These are phyloP conservation scores for Meiosimyza decipiens DNA, from an alignment of 2,888 invertebrate species.

Conservation along the genomic window DNA sequence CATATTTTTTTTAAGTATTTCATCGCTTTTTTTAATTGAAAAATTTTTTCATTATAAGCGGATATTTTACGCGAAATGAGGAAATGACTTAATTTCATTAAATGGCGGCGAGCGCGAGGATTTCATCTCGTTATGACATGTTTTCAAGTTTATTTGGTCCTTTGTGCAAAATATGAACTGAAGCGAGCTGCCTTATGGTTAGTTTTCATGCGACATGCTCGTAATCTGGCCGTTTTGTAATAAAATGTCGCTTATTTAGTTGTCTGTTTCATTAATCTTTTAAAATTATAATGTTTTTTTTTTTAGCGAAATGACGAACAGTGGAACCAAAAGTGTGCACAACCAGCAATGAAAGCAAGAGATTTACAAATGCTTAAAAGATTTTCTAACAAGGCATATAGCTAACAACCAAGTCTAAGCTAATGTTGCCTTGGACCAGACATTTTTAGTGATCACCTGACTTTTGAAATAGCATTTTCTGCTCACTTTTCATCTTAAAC, in stretches of 20 bases:
- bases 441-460: too few species aligned
- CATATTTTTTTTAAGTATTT: conserved; percentile 7
- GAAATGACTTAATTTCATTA: conserved; percentile 37
- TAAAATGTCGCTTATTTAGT: conserved; percentile 19
- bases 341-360: too few species aligned
- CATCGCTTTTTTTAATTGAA: conserved; percentile 27
- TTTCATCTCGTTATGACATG: neutral
- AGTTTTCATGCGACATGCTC: too few species aligned
- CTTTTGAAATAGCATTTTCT: too few species aligned
- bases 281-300: neutral
- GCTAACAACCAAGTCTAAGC: too few species aligned
- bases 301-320: neutral
- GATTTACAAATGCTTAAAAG: too few species aligned
- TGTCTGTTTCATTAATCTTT: neutral
- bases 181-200: too few species aligned
- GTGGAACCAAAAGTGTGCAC: neutral
- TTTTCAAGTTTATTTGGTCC: neutral
- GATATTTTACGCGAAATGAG: conserved; percentile 28
- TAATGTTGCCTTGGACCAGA: too few species aligned
- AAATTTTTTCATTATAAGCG: conserved; percentile 18
- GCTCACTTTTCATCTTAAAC: too few species aligned
- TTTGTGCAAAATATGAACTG: neutral
- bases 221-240: conserved; percentile 14
- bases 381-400: too few species aligned
- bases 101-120: conserved; percentile 8